Percentiles rank a stretch among this genome's conserved stretches.
Evolutionary conservation across 2,888 invertebrate species (phyloP).

Genomic region (Yponomeuta cagnagella): DNA sequence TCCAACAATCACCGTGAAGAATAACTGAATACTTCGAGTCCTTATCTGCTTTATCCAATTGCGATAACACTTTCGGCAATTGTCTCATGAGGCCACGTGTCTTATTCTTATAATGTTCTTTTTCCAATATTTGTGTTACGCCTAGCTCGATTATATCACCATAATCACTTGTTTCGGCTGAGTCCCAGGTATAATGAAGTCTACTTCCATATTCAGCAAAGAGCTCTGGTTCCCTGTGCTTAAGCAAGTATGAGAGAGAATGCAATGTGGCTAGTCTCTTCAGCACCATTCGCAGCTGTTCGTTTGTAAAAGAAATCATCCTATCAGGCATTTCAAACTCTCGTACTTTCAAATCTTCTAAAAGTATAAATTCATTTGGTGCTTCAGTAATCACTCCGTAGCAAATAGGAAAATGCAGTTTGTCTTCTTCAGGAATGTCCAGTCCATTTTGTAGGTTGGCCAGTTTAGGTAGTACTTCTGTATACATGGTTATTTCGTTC

Average conservation of each 20-base stretch:
- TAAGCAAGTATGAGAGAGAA: background rate
- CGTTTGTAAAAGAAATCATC: conserved; percentile 8
- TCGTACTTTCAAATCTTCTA: conserved; percentile 6
- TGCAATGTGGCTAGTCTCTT: conserved; percentile 2
- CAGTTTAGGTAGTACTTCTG: conserved; percentile 4
- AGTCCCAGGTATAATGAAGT: background rate
- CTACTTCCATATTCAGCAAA: background rate
- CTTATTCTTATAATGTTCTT: background rate
- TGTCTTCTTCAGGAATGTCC: background rate
- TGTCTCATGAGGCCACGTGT: background rate
- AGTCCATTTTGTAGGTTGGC: background rate
- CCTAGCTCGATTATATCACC: background rate
- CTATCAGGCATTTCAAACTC: conserved; percentile 3
- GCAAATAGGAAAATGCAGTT: background rate
- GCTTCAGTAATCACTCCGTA: conserved; percentile 6
- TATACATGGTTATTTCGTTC: conserved; percentile 12
- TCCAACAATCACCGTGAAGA: conserved; percentile 15
- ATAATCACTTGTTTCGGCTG: no score
- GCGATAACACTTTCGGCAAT: background rate
- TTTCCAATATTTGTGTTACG: background rate
- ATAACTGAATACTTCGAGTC: background rate
- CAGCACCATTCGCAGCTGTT: conserved; percentile 2
- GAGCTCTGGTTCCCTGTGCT: conserved; percentile 3
- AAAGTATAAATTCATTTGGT: conserved; percentile 6
- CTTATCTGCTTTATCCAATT: background rate